Base-by-base conservation (phyloP, 2,888 invertebrate genomes). In the Axea sp. region DNA sequence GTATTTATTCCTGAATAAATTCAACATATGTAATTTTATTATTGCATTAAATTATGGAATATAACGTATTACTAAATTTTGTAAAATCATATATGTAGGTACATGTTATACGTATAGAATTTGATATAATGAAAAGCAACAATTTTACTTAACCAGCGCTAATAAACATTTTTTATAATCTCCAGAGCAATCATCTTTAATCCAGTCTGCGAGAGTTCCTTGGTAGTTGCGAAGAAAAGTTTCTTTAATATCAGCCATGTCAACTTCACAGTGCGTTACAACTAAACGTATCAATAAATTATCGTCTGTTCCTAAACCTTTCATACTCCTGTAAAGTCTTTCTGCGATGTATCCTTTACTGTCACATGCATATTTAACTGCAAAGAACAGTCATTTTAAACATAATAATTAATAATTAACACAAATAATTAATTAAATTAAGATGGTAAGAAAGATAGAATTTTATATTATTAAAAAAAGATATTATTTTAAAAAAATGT, bases 301-400 rank as follows among this genome's bases (percentile, higher is more conserved):
- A 86, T 97, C 97, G 83, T 94, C 93, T 5, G 97, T 97, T 65
- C 97, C 97, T 79, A 94, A 88, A 3, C 97, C 97, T 83, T 93
- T 93, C 95, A 97, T 96, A 15, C 95, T 92, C 84, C 94, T 92
- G 88, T 96, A 93, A 43, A 97, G 89, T 30, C 94, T 92, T 82
- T 94, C 93, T 0, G 96, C 97, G 88, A 96, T 97, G 90, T 93
- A 97, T 12, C 91, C 91, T 0, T 94, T 91, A 86, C 93, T 93
- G 87, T 95, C 94, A 82, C 92, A 92, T 0, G 94, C 93, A 77
- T 93, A 93, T 87, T 92, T 92, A 65, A 94, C 93, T 92, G 84
- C 2, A 39, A 39, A 47, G n/a, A n/a, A n/a, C n/a, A n/a, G n/a
- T n/a, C n/a, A n/a, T n/a, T n/a, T n/a, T n/a, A n/a, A 47, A 41